Conservation (phyloP, 2,888 invertebrate species). For the Rhopalosiphum nymphaeae region DNA sequence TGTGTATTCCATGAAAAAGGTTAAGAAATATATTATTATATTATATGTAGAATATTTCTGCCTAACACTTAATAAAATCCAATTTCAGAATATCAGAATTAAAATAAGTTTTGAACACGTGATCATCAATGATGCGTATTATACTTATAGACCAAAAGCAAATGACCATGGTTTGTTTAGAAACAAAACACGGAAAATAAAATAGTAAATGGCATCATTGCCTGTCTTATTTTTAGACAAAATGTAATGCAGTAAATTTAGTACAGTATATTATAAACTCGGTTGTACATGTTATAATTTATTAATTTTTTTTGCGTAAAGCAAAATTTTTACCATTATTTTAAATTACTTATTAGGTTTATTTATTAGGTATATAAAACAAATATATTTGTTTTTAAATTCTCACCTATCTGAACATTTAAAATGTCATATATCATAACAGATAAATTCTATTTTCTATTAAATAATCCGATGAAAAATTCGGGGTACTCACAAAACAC, state of each 20-base stretch:
- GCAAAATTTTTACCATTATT: not conserved
- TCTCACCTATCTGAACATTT: not conserved
- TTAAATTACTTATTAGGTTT: not conserved
- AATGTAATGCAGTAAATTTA: slow-evolving; percentile 52
- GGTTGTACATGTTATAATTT: slow-evolving; percentile 16
- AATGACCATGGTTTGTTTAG: slow-evolving; percentile 39
- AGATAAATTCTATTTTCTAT: not conserved
- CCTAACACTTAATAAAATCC: slow-evolving; percentile 2
- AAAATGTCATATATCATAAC: not conserved
- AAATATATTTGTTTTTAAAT: not conserved
- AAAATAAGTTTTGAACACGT: slow-evolving; percentile 20
- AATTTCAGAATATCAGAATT: not conserved
- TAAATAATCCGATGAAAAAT: not conserved
- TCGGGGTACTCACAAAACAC: not conserved
- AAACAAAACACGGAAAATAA: slow-evolving; percentile 49
- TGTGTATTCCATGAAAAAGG: not conserved
- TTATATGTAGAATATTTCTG: not conserved
- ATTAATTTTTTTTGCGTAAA: not conserved
- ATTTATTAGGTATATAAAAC: not conserved
- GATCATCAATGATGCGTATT: not conserved
- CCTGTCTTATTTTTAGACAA: slow-evolving; percentile 58
- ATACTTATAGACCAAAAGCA: slow-evolving; percentile 6
- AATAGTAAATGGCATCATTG: slow-evolving; percentile 50
- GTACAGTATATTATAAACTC: slow-evolving; percentile 41
- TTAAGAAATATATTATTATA: not conserved